Evolutionary conservation across 92 coral and sea anemone species (phyloP).

Genomic region (Phymanthus crucifer): DNA sequence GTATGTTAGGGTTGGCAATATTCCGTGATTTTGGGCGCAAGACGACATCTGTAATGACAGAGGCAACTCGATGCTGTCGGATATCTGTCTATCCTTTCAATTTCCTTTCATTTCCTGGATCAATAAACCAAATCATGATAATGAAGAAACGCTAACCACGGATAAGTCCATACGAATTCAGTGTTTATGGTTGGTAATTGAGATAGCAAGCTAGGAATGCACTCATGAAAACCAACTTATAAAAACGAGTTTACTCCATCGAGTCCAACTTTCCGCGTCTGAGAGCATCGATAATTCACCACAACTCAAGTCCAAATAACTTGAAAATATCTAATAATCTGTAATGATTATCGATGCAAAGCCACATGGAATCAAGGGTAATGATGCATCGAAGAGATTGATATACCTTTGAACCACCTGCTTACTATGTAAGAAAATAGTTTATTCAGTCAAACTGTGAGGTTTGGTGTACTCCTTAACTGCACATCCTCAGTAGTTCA

Average conservation of each 20-base stretch:
- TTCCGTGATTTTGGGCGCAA: neutral
- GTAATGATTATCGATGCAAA: no score
- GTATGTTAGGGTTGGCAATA: neutral
- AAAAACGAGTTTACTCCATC: neutral
- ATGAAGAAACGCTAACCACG: neutral
- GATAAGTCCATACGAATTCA: neutral
- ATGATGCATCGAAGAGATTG: neutral
- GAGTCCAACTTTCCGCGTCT: neutral
- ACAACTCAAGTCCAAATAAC: no score
- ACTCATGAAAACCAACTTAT: neutral
- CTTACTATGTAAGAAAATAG: neutral
- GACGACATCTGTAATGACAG: neutral
- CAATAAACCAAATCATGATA: neutral
- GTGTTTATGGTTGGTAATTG: neutral
- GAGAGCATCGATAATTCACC: no score
- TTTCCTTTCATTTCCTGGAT: slow-evolving; percentile 11
- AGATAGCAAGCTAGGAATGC: neutral
- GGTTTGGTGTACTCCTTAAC: neutral
- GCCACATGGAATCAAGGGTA: no score
- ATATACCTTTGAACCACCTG: neutral
- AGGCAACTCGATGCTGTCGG: neutral
- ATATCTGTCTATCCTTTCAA: slow-evolving; percentile 1
- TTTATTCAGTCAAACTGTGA: neutral
- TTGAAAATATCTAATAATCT: no score
- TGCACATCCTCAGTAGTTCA: neutral